Conservation (phyloP, 2,797 vertebrate genomes). For the Parauchenoglanis punctatus region DNA sequence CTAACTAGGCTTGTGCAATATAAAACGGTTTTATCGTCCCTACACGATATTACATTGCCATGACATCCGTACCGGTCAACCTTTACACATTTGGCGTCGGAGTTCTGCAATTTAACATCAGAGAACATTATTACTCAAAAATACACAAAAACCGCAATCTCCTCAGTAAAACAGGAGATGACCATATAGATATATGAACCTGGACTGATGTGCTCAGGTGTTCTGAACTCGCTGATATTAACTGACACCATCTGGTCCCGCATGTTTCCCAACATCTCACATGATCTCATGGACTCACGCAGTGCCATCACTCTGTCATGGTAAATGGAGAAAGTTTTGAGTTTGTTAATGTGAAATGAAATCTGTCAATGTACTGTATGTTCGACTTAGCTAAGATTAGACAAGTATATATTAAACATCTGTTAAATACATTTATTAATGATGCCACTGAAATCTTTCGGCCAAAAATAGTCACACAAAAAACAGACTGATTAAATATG, state of each 20-base stretch:
- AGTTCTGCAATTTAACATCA: neutral
- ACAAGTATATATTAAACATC: neutral
- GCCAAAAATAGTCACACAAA: neutral
- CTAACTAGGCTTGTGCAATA: neutral
- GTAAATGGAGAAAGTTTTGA: neutral
- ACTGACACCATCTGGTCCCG: neutral
- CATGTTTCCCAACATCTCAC: neutral
- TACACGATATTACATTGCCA: no score
- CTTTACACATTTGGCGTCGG: neutral
- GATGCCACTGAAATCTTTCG: neutral
- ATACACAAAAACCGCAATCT: neutral
- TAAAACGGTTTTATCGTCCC: neutral
- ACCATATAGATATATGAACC: neutral
- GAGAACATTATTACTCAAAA: no score
- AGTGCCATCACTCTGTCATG: neutral
- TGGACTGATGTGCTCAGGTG: neutral
- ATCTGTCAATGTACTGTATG: neutral
- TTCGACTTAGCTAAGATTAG: neutral
- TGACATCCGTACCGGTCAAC: neutral
- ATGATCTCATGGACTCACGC: neutral
- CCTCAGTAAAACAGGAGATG: neutral
- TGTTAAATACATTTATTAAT: neutral
- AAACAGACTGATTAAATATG: neutral
- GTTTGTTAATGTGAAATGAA: neutral
- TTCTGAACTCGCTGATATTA: neutral